phyloP scores from a whole-genome alignment of 2,797 vertebrate species.

The Vultur gryphus region DNA sequence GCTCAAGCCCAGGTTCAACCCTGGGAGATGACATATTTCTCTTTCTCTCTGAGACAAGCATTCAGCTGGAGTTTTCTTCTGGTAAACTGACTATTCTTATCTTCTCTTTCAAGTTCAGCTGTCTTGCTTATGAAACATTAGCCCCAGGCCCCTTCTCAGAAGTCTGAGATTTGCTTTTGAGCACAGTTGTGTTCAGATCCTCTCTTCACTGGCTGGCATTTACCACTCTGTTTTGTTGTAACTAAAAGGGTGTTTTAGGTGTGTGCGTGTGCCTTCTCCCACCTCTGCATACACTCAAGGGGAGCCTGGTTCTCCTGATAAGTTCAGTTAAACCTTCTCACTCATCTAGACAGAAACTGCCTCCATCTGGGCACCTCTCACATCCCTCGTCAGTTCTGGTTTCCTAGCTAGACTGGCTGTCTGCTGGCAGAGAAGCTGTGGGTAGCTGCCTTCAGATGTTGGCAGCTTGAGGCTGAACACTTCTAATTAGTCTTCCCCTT shows the following conservation, averaged over 20 bases:
- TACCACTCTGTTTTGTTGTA: neutral
- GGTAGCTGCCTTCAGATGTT: slow-evolving; percentile 8
- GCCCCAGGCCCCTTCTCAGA: neutral
- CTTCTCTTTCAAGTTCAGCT: neutral
- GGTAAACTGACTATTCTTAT: neutral
- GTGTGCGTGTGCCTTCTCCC: neutral
- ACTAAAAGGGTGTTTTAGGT: neutral
- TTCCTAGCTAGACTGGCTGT: neutral
- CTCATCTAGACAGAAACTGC: neutral
- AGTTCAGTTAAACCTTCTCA: neutral
- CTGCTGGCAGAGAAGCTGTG: slow-evolving; percentile 11
- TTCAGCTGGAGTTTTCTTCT: neutral
- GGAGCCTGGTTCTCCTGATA: neutral
- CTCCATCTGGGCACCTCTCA: neutral
- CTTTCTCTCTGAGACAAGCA: neutral
- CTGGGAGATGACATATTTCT: neutral
- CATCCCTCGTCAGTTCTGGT: neutral
- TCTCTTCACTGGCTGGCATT: neutral
- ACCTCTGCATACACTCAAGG: neutral
- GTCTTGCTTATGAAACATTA: neutral
- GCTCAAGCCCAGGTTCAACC: neutral
- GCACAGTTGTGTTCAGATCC: neutral
- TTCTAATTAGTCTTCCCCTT: neutral
- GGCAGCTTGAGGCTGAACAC: neutral
- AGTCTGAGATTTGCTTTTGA: neutral